These are phyloP conservation scores for Tapera naevia DNA, from an alignment of 2,797 vertebrate species.

Conservation along the genomic window DNA sequence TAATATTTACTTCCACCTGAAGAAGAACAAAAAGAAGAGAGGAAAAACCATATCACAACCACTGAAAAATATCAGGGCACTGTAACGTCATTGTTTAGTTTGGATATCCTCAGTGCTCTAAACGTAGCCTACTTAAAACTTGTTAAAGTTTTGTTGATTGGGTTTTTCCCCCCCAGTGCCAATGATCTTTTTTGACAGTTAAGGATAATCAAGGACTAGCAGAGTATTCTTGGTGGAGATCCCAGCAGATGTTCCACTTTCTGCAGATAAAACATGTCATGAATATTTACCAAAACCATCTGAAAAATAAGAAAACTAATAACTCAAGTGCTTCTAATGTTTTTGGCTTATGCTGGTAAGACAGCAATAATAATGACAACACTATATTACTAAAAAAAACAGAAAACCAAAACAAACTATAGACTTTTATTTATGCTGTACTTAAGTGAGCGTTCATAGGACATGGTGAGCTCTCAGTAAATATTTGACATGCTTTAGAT, in stretches of 20 bases:
- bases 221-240: not conserved
- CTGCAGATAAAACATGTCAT: not conserved
- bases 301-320: not conserved
- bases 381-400: not conserved
- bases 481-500: not conserved
- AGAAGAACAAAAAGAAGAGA: not conserved
- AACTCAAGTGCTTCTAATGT: not conserved
- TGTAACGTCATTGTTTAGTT: not conserved
- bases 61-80: not conserved
- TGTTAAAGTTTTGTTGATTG: not conserved
- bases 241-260: not conserved
- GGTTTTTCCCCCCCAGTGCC: not conserved
- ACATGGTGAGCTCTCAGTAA: not conserved
- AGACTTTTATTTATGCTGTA: not conserved
- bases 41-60: not conserved
- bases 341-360: not conserved
- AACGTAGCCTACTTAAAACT: not conserved
- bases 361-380: constrained; percentile 12
- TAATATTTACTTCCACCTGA: constrained; percentile 42
- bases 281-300: not conserved
- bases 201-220: not conserved
- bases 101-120: not conserved
- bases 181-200: not conserved
- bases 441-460: not conserved
- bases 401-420: not conserved